Conservation (phyloP, 2,797 vertebrate species). For the Gallirallus australis region DNA sequence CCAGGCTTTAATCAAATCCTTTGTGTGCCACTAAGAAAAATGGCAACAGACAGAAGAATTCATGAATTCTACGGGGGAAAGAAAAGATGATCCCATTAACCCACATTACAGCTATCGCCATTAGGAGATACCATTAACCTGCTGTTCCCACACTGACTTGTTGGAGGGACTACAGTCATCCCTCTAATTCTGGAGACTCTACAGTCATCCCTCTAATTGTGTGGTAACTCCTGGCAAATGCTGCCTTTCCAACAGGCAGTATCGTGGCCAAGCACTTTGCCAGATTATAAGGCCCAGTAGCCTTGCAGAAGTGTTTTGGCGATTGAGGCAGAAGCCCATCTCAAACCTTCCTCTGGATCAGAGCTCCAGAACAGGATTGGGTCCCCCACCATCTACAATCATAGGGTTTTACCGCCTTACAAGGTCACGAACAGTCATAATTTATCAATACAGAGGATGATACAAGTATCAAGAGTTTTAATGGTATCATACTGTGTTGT, state of each 20-base stretch:
- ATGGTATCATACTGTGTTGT: neutral
- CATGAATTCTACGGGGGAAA: slow-evolving; percentile 35
- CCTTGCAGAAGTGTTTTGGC: neutral
- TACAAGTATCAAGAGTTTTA: neutral
- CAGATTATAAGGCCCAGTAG: neutral
- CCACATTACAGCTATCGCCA: slow-evolving; percentile 50
- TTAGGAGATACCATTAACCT: slow-evolving; percentile 58
- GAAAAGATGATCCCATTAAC: slow-evolving; percentile 68
- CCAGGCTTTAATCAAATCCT: neutral
- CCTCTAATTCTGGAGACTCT: neutral
- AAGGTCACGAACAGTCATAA: neutral
- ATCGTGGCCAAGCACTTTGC: neutral
- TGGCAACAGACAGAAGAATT: slow-evolving; percentile 41
- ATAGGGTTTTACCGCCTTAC: neutral
- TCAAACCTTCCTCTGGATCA: neutral
- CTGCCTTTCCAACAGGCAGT: neutral
- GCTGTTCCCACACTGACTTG: slow-evolving; percentile 20
- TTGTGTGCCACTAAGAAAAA: slow-evolving; percentile 58
- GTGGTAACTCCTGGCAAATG: neutral
- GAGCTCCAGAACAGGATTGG: neutral
- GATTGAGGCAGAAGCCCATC: neutral
- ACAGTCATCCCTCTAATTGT: neutral
- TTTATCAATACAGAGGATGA: neutral
- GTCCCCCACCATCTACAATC: neutral
- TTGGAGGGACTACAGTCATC: neutral